Base-by-base conservation (phyloP, 2,797 vertebrate genomes). In the Odontamblyopus lacepedii region DNA sequence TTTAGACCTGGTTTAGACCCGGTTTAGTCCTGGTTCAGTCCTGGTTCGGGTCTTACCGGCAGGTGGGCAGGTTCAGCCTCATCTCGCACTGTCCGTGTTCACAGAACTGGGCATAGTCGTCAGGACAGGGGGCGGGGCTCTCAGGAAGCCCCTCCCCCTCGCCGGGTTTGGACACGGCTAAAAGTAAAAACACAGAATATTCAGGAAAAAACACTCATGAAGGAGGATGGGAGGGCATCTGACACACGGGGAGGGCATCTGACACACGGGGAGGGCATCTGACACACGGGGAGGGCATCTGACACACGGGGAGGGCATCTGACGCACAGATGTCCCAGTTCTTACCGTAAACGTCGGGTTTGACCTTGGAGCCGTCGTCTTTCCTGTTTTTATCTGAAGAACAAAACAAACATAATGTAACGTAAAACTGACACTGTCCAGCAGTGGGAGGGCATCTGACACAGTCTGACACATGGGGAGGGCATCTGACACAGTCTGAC, bases 1-100 rank as follows among this genome's bases (percentile, higher is more conserved):
- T 63, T 63, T 48, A 48, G 41, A 26, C 35, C 4, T 0, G 9
- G 1, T 63, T 63, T 13, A 12, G 32, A 0, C 62, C 61, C n/a
- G 32, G 30, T 63, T 64, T 7, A 64, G 35, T 12, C n/a, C 19
- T 16, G 35, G 18, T 63, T 44, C 16, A 64, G 62, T 2, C n/a
- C 35, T 26, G 26, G 63, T 65, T 41, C 7, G 6, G 41, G 29
- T 41, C 92, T 95, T 93, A 98, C 98, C 96, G 94, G 92, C 98
- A 98, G 83, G 95, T 96, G 85, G 96, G 94, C 79, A 96, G 95
- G 89, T 94, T 94, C 75, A 95, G 96, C 87, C 94, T 95, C 89
- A 98, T 96, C 94, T 99, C 98, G 85, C 98, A 99, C 76, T 96
- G 94, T 51, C 98, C 98, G 55, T 99, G 96, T 80, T 97, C 95